Percentiles rank a stretch among this genome's conserved stretches.
Evolutionary conservation across 2,797 vertebrate species (phyloP).

Genomic region (Mus caroli): DNA sequence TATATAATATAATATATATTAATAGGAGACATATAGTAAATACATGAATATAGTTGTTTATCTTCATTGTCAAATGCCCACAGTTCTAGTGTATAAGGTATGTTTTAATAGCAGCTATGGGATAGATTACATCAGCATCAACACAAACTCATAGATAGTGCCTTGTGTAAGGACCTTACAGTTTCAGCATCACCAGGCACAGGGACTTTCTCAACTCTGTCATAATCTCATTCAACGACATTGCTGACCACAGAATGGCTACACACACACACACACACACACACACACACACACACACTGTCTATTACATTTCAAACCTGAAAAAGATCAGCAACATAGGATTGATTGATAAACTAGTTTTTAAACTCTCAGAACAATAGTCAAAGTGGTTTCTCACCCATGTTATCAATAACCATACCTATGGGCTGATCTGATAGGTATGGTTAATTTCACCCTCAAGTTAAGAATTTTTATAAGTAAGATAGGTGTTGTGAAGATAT

Average conservation of each 20-base stretch:
- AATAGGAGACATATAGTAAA: background rate
- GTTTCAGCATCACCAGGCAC: background rate
- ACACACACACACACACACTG: background rate
- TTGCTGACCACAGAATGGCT: background rate
- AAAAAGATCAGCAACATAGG: background rate
- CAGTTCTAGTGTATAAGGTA: background rate
- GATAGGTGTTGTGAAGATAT: background rate
- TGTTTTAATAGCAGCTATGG: background rate
- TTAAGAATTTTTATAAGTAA: slow-evolving; percentile 20
- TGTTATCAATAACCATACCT: background rate
- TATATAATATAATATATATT: background rate
- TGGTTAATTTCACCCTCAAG: background rate
- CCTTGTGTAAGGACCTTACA: background rate
- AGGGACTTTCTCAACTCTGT: background rate
- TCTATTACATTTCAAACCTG: background rate
- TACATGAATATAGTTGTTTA: background rate
- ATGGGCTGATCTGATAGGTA: background rate
- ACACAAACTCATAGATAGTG: background rate
- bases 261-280: no score
- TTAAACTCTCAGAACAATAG: background rate
- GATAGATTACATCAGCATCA: background rate
- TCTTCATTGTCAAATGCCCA: background rate
- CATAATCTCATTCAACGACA: background rate
- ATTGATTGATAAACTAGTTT: background rate
- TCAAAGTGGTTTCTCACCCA: background rate